Conservation (phyloP, 2,888 invertebrate species). For the Cataglyphis albicans region DNA sequence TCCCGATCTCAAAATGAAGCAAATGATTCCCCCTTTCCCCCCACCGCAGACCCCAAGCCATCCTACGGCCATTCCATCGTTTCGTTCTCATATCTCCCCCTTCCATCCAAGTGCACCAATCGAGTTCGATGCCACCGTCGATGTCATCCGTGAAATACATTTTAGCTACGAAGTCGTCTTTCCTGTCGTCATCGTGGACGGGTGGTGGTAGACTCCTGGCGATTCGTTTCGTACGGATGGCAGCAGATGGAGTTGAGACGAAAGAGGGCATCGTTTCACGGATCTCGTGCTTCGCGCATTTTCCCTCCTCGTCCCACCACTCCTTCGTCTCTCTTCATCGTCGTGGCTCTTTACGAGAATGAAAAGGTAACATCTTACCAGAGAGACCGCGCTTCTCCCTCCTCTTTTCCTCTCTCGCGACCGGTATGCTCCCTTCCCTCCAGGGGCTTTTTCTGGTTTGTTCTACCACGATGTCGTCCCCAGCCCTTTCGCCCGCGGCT, state of each 20-base stretch:
- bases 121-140: slow-evolving; percentile 75
- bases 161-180: slow-evolving; percentile 72
- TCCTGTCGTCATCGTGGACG: slow-evolving; percentile 55
- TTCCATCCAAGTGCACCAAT: slow-evolving; percentile 45
- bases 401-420: slow-evolving; percentile 51
- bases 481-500: slow-evolving; percentile 14
- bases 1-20: slow-evolving; percentile 78
- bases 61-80: slow-evolving; percentile 50
- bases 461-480: slow-evolving; percentile 15
- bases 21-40: slow-evolving; percentile 64
- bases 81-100: slow-evolving; percentile 61
- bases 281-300: slow-evolving; percentile 54
- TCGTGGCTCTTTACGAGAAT: slow-evolving; percentile 71
- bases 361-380: slow-evolving; percentile 70
- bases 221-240: slow-evolving; percentile 68
- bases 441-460: slow-evolving; percentile 14
- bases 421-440: slow-evolving; percentile 41
- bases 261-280: slow-evolving; percentile 66
- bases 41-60: slow-evolving; percentile 48
- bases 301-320: slow-evolving; percentile 44
- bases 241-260: slow-evolving; percentile 62
- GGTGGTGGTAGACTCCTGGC: slow-evolving; percentile 64
- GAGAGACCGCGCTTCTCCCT: slow-evolving; percentile 42
- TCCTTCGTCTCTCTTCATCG: slow-evolving; percentile 16
- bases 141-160: slow-evolving; percentile 75